phyloP scores from a whole-genome alignment of 2,113 vertebrate species.

The Poicephalus gulielmi region DNA sequence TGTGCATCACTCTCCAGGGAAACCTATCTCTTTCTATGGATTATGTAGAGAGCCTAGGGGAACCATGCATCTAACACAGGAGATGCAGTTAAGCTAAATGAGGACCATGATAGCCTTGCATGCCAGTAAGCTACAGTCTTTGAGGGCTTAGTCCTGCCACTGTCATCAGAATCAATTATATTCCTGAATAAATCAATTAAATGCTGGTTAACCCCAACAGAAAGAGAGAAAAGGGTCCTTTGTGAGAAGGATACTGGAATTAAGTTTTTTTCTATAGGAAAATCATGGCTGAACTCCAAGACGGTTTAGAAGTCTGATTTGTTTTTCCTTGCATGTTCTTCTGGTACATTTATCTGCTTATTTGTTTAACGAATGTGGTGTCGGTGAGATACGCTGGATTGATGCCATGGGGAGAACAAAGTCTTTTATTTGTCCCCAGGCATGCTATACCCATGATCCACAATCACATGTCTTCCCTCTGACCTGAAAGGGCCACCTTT shows the following conservation, averaged over 20 bases:
- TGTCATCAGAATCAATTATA: slow-evolving; percentile 23
- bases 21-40: background rate
- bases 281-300: slow-evolving; percentile 39
- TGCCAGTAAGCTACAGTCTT: background rate
- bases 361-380: slow-evolving; percentile 23
- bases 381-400: slow-evolving; percentile 15
- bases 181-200: slow-evolving; percentile 44
- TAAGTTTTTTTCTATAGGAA: background rate
- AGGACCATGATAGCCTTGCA: background rate
- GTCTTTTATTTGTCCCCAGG: slow-evolving; percentile 15
- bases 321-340: background rate
- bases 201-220: background rate
- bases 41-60: background rate
- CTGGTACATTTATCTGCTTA: slow-evolving; percentile 28
- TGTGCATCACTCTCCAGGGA: background rate
- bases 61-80: background rate
- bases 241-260: background rate
- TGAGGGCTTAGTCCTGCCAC: background rate
- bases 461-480: background rate
- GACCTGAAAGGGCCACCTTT: slow-evolving; percentile 65
- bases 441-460: background rate
- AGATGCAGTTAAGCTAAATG: background rate
- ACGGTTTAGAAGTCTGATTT: background rate
- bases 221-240: slow-evolving; percentile 2
- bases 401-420: slow-evolving; percentile 26